Base-by-base conservation (phyloP, 2,113 vertebrate species). In the Elephas maximus region DNA sequence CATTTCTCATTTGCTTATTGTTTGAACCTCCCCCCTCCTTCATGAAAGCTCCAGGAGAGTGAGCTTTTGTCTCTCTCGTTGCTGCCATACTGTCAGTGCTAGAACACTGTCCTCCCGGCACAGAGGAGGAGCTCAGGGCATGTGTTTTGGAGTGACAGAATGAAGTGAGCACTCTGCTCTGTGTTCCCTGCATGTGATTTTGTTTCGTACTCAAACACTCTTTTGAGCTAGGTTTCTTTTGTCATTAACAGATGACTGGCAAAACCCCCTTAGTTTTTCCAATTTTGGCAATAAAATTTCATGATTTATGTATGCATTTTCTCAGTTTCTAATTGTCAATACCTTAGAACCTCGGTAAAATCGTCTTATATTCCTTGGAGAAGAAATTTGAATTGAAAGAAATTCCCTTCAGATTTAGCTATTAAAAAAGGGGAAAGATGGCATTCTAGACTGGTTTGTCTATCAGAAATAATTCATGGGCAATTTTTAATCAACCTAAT, bases 351-450 rank as follows among this genome's bases (percentile, higher is more conserved):
- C 21, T 91, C 7, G 28, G 8, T 78, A 60, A 86, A 95, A 81
- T 81, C 11, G 3, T 62, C 45, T 89, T 51, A 60, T 5, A 83
- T 92, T 93, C 71, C 8, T 9, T n/a, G 37, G 11, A 82, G 69
- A 82, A 73, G 37, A 90, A 89, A 90, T 45, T 30, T n/a, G 10
- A 91, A 91, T 74, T 23, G 48, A 73, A 86, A 89, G 28, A 69
- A 87, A 74, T 74, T 44, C 33, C 88, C 45, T 62, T 92, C 65
- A 37, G 48, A 82, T 44, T 77, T 79, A 21, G 33, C 62, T 69
- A 65, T 69, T 69, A 28, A 48, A 92, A 92, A 45, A 45, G 45
- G 62, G 33, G 33, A 91, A 85, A 60, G n/a, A 65, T 30, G 30
- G 17, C 45, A 81, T 20, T 73, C 5, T 53, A 60, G n/a, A 30